These are phyloP conservation scores for Homarus gammarus DNA, from an alignment of 2,888 invertebrate species.

Conservation along the genomic window DNA sequence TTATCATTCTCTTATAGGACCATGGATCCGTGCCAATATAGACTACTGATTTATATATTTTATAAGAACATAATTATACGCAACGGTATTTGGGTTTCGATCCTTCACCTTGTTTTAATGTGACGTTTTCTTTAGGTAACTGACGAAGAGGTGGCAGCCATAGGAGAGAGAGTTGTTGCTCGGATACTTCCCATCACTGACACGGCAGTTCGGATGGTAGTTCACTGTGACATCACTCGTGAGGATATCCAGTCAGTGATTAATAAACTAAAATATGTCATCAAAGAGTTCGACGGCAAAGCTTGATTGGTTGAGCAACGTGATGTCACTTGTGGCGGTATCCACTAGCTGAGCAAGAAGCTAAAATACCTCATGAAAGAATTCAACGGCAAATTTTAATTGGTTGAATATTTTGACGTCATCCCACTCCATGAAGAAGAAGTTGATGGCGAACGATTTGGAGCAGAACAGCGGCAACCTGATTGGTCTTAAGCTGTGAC, in stretches of 20 bases:
- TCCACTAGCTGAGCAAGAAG: no score
- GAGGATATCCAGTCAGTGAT: slow-evolving; percentile 83
- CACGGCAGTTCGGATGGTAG: slow-evolving; percentile 84
- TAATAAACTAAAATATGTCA: slow-evolving; percentile 66
- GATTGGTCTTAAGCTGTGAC: no score
- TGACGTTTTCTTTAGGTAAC: slow-evolving; percentile 13
- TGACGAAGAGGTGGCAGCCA: slow-evolving; percentile 78
- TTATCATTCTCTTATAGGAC: neutral
- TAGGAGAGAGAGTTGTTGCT: slow-evolving; percentile 81
- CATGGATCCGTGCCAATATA: neutral
- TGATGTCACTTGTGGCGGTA: no score
- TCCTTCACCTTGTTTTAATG: no score
- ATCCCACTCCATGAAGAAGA: no score
- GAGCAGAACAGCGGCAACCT: no score
- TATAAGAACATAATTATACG: no score
- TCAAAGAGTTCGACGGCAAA: slow-evolving; percentile 62
- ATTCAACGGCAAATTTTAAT: no score
- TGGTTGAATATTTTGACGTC: no score
- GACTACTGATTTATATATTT: neutral
- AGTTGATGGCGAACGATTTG: no score
- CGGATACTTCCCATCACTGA: slow-evolving; percentile 83
- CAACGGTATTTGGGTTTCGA: no score
- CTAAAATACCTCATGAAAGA: no score
- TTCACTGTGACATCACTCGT: slow-evolving; percentile 86
- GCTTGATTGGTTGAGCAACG: neutral